Percentiles rank a stretch among this genome's conserved stretches.
Conservation (phyloP, 1,140 invertebrate genomes). For the Batillaria attramentaria region DNA sequence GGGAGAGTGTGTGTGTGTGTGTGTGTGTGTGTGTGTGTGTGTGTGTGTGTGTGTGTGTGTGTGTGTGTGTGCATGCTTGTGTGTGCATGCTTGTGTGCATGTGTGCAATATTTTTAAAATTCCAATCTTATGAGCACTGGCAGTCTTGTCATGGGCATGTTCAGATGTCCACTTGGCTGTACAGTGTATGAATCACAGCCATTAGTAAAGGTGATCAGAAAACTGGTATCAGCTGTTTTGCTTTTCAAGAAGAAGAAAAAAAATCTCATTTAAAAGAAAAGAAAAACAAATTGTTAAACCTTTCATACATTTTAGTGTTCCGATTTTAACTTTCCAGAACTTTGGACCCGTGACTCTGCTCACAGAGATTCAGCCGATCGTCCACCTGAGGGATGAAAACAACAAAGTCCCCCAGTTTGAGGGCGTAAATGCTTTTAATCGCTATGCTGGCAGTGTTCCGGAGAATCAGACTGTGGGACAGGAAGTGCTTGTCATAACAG, state of each 20-base stretch:
- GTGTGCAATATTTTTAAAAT: too few relatives aligned
- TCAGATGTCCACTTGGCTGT: too few relatives aligned
- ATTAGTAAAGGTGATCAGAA: too few relatives aligned
- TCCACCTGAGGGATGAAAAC: conserved; percentile 58
- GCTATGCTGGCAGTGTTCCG: conserved; percentile 55
- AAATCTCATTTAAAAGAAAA: not conserved
- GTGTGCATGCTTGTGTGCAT: not conserved
- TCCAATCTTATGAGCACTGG: too few relatives aligned
- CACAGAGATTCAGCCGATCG: conserved; percentile 53
- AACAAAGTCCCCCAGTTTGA: conserved; percentile 61
- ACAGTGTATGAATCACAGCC: too few relatives aligned
- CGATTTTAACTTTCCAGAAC: conserved; percentile 43
- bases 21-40: conserved; percentile 10
- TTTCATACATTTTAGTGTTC: not conserved
- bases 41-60: conserved; percentile 9
- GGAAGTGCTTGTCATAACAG: not conserved
- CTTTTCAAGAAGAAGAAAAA: not conserved
- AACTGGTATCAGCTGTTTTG: too few relatives aligned
- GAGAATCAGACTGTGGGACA: conserved; percentile 47
- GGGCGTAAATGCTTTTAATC: conserved; percentile 51
- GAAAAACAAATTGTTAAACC: not conserved
- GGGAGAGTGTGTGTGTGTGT: not conserved
- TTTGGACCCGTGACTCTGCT: conserved; percentile 57
- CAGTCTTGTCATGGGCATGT: too few relatives aligned
- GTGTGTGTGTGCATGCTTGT: not conserved